phyloP scores from a whole-genome alignment of 64 coral and sea anemone genomes.

The Montipora capricornis region DNA sequence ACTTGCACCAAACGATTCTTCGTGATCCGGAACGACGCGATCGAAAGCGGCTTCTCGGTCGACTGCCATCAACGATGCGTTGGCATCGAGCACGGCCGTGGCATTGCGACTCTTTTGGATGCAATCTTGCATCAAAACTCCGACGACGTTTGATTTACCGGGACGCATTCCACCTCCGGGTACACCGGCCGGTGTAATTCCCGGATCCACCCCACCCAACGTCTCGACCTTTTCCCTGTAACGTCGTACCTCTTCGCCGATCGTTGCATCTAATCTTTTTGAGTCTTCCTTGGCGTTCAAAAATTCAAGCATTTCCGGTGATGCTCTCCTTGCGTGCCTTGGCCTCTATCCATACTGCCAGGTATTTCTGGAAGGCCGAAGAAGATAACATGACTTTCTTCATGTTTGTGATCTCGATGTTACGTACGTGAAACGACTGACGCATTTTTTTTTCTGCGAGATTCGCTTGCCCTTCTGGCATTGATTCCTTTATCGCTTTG shows the following conservation, averaged over 20 bases:
- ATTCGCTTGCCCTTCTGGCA: too few species aligned
- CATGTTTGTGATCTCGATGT: too few species aligned
- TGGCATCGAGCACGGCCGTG: neutral
- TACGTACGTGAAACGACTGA: too few species aligned
- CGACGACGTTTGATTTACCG: neutral
- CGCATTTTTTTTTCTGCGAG: too few species aligned
- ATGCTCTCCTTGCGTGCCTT: neutral
- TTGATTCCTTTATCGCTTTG: too few species aligned
- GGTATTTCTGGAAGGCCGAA: neutral
- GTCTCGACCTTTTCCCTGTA: neutral
- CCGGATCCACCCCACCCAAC: neutral
- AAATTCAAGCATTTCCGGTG: neutral
- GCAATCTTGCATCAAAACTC: neutral
- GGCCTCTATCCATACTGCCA: neutral
- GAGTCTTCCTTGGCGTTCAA: neutral
- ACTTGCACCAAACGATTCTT: neutral
- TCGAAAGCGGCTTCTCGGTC: neutral
- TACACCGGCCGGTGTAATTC: neutral
- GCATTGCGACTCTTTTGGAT: neutral
- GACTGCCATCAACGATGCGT: neutral
- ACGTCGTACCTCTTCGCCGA: neutral
- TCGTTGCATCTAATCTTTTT: neutral
- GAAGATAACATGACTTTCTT: too few species aligned
- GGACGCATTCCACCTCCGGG: neutral
- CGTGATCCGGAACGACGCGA: neutral